Conservation (phyloP, 2,888 invertebrate genomes). For the Pterobdella sp. region DNA sequence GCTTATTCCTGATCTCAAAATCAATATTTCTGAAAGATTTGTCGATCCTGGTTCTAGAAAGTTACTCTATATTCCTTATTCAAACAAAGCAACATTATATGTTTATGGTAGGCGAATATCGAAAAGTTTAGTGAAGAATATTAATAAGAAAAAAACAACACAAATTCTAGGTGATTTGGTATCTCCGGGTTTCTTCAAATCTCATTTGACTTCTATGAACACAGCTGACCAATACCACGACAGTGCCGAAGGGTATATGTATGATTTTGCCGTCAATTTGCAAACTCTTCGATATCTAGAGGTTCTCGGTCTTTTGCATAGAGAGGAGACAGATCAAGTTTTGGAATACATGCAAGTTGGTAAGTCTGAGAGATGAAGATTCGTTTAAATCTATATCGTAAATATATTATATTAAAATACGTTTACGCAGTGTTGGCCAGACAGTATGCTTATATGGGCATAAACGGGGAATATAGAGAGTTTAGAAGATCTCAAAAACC, state of each 20-base stretch:
- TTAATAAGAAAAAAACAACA: background rate
- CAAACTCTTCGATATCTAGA: constrained; percentile 80
- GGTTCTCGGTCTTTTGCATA: constrained; percentile 72
- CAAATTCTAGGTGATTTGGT: constrained; percentile 56
- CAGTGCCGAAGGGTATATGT: constrained; percentile 83
- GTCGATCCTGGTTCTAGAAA: constrained; percentile 81
- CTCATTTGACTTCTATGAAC: constrained; percentile 49
- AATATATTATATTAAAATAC: background rate
- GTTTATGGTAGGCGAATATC: constrained; percentile 29
- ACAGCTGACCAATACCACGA: constrained; percentile 53
- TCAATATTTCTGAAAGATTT: constrained; percentile 83
- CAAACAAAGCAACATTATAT: constrained; percentile 60
- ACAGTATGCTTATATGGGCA: constrained; percentile 80
- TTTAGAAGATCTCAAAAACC: constrained; percentile 59
- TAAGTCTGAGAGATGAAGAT: constrained; percentile 33
- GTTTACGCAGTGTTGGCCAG: constrained; percentile 64
- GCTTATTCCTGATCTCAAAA: constrained; percentile 87
- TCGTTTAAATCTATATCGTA: background rate
- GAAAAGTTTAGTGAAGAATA: background rate
- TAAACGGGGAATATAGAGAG: constrained; percentile 79
- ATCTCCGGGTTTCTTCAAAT: constrained; percentile 54
- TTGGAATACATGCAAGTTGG: constrained; percentile 73
- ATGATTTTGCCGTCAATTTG: constrained; percentile 88
- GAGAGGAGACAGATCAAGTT: constrained; percentile 67
- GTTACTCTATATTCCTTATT: constrained; percentile 86